Evolutionary conservation across 2,888 invertebrate genomes (phyloP).

Genomic region (Diplolepis rosae): DNA sequence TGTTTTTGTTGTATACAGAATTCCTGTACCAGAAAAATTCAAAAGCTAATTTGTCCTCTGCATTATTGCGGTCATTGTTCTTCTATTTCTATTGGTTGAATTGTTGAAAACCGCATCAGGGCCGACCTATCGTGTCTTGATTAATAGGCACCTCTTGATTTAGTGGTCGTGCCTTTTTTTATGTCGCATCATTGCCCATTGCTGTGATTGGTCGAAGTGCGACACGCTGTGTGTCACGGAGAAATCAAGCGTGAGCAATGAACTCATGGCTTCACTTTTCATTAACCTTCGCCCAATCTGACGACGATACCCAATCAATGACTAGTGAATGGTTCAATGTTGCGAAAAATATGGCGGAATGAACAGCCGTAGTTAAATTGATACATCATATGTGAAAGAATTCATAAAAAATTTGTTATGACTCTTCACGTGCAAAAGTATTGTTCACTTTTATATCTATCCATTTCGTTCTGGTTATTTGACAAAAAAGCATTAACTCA

Average conservation of each 20-base stretch:
- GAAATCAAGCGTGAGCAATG: slow-evolving; percentile 64
- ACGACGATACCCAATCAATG: slow-evolving; percentile 47
- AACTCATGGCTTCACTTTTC: slow-evolving; percentile 56
- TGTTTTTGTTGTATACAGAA: too few relatives aligned
- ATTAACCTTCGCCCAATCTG: slow-evolving; percentile 48
- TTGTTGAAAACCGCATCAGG: slow-evolving; percentile 39
- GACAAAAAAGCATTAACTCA: not conserved
- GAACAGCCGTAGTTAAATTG: not conserved
- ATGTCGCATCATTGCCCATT: slow-evolving; percentile 55
- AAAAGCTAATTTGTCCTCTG: not conserved
- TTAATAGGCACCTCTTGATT: slow-evolving; percentile 55
- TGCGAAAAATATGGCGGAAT: slow-evolving; percentile 48
- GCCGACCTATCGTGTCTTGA: slow-evolving; percentile 52
- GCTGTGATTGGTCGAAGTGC: slow-evolving; percentile 62
- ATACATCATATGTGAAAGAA: not conserved
- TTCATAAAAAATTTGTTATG: too few relatives aligned
- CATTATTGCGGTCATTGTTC: slow-evolving; percentile 5
- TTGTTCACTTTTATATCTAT: too few relatives aligned
- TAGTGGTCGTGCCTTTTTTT: slow-evolving; percentile 60
- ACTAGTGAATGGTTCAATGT: slow-evolving; percentile 47
- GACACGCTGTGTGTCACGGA: slow-evolving; percentile 65
- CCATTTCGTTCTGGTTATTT: too few relatives aligned
- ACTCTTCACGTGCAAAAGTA: too few relatives aligned
- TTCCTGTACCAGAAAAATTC: not conserved
- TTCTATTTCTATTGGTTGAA: not conserved